These are phyloP conservation scores for Leptopilina syphax DNA, from an alignment of 2,888 invertebrate genomes.

Conservation along the genomic window DNA sequence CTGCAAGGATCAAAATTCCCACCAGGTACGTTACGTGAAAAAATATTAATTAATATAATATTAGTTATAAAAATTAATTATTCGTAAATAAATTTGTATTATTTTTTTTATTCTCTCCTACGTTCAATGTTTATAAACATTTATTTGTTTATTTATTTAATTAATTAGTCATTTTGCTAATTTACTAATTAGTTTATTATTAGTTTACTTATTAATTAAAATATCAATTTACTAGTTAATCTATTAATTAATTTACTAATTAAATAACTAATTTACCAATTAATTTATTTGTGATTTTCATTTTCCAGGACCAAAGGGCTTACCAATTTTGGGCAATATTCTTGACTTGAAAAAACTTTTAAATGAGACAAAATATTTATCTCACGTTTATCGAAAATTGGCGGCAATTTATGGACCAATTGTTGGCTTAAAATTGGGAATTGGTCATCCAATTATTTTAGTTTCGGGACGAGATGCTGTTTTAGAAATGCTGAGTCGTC, in stretches of 20 bases:
- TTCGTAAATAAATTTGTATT: too few species aligned
- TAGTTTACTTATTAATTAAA: too few species aligned
- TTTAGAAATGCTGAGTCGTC: slow-evolving; percentile 80
- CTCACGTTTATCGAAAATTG: slow-evolving; percentile 81
- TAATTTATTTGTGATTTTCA: too few species aligned
- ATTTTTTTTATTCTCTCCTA: too few species aligned
- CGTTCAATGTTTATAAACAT: too few species aligned
- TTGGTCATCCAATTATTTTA: slow-evolving; percentile 79
- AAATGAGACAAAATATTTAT: slow-evolving; percentile 77
- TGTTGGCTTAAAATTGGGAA: slow-evolving; percentile 82
- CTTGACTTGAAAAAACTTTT: slow-evolving; percentile 74
- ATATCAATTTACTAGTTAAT: too few species aligned
- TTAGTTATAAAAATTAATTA: too few species aligned
- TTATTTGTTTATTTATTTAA: too few species aligned
- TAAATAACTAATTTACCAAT: not conserved
- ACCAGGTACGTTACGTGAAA: slow-evolving; percentile 61
- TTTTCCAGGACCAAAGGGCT: slow-evolving; percentile 78
- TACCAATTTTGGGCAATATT: slow-evolving; percentile 80
- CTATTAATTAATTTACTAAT: too few species aligned
- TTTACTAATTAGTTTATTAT: too few species aligned
- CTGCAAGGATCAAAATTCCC: slow-evolving; percentile 61
- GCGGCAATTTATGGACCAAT: slow-evolving; percentile 82
- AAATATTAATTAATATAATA: not conserved
- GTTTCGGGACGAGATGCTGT: slow-evolving; percentile 83
- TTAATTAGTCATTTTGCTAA: too few species aligned